phyloP scores from a whole-genome alignment of 2,797 vertebrate species.

The Pogonophryne albipinna region DNA sequence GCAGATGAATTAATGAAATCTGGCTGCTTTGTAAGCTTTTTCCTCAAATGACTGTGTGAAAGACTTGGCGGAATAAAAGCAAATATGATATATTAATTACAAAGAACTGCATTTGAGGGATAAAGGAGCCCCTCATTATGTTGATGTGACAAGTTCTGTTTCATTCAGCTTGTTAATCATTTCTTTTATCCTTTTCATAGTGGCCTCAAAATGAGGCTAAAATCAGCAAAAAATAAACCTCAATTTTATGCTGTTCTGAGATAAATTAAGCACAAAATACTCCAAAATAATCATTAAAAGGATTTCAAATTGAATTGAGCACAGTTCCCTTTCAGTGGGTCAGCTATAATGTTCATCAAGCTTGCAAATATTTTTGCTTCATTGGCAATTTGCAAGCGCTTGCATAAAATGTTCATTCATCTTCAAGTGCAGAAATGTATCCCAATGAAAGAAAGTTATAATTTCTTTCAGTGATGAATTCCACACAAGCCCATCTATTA shows the following conservation, averaged over 20 bases:
- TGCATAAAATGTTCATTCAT: slow-evolving; percentile 61
- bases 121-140: slow-evolving; percentile 69
- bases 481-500: slow-evolving; percentile 32
- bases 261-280: slow-evolving; percentile 81
- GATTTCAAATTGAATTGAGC: slow-evolving; percentile 81
- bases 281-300: slow-evolving; percentile 80
- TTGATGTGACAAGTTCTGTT: slow-evolving; percentile 74
- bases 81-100: slow-evolving; percentile 68
- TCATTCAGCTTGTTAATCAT: slow-evolving; percentile 73
- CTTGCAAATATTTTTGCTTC: slow-evolving; percentile 77
- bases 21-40: slow-evolving; percentile 49
- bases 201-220: slow-evolving; percentile 60
- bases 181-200: slow-evolving; percentile 72
- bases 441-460: slow-evolving; percentile 51
- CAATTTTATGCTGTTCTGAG: slow-evolving; percentile 78
- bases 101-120: slow-evolving; percentile 73
- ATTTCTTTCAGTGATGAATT: slow-evolving; percentile 41
- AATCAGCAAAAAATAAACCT: slow-evolving; percentile 73
- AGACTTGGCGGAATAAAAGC: slow-evolving; percentile 39
- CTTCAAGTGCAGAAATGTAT: slow-evolving; percentile 52
- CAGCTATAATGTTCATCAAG: slow-evolving; percentile 73
- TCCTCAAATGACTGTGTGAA: slow-evolving; percentile 42
- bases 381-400: slow-evolving; percentile 70
- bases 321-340: slow-evolving; percentile 69
- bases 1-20: slow-evolving; percentile 52